Evolutionary conservation across 1,140 invertebrate species (phyloP), one percentile per base, ranked within the genome.

Genomic region (Aphelinus certus): DNA sequence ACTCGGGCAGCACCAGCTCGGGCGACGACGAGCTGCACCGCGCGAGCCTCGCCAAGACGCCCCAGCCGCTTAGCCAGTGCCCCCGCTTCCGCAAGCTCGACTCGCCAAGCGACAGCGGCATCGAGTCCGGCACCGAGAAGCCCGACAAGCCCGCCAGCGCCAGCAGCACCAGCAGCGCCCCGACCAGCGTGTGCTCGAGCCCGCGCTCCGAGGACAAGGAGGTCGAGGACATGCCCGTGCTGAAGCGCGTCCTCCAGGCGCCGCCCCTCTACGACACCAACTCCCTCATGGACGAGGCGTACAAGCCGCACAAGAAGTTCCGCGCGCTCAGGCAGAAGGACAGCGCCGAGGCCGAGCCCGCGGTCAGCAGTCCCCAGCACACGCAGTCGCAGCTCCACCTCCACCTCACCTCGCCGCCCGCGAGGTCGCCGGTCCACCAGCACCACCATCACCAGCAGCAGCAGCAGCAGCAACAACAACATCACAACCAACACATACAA

Each of bases 241-340:
- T 98, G 69, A 97, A 97, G 82, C 91, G 96, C 46, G 96, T 96
- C 0, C 90, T 97, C 1, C 95, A 97, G 84, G 96, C 96, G 1
- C 96, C 96, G 1, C 96, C 96, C 0, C 87, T 97, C 1, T 95
- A 95, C 85, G 94, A 95, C 81, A 95, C 95, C 58, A 95, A 95
- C 81, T 94, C 94, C 1, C 86, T 97, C 56, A 97, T 97, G 95
- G 95, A 97, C 83, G 95, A 97, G 86, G 95, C 95, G 1, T 97
- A 97, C 88, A 95, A 96, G 81, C 95, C 95, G 61, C 96, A 97
- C 89, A 97, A 97, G 85, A 97, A 97, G 84, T 97, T 97, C 90
- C 91, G 96, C 3, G 94, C 94, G 0, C 86, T 95, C 80, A 88
- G 94, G 3, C 92, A 93, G 79, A 93, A 94, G 78, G 94, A 95